phyloP scores from a whole-genome alignment of 2,888 invertebrate species.

The Oxyteleia sp. region DNA sequence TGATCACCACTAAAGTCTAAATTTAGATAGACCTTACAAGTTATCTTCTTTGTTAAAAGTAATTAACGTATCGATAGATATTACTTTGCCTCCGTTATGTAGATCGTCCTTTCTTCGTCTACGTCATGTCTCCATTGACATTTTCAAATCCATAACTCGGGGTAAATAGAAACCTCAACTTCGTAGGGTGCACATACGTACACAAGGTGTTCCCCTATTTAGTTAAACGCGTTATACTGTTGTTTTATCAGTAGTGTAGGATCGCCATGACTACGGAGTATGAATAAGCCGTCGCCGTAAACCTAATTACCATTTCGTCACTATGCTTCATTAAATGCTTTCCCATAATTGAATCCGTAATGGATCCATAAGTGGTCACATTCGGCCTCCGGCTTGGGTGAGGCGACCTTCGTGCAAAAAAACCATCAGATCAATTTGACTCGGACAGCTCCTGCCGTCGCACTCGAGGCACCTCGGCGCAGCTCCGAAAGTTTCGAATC shows the following conservation, averaged over 20 bases:
- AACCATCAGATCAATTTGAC: not conserved
- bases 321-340: constrained; percentile 75
- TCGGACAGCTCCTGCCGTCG: not conserved
- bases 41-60: not conserved
- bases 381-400: not conserved
- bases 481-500: not conserved
- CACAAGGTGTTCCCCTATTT: constrained; percentile 81
- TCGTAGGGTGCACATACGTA: constrained; percentile 58
- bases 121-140: not conserved
- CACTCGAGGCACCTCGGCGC: not conserved
- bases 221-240: constrained; percentile 84
- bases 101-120: not conserved
- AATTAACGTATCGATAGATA: not conserved
- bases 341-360: constrained; percentile 8
- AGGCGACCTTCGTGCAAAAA: not conserved
- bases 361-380: not conserved
- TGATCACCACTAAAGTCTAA: too few species aligned
- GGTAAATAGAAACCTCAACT: constrained; percentile 25
- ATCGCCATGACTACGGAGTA: constrained; percentile 87
- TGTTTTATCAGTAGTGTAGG: constrained; percentile 87
- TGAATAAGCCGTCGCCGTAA: constrained; percentile 81
- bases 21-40: not conserved
- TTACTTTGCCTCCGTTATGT: too few species aligned
- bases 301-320: constrained; percentile 85
- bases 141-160: not conserved